A percentile compares a stretch with the other conserved stretches of the same genome.
phyloP scores from a whole-genome alignment of 2,797 vertebrate species.

The Monodelphis domestica region DNA sequence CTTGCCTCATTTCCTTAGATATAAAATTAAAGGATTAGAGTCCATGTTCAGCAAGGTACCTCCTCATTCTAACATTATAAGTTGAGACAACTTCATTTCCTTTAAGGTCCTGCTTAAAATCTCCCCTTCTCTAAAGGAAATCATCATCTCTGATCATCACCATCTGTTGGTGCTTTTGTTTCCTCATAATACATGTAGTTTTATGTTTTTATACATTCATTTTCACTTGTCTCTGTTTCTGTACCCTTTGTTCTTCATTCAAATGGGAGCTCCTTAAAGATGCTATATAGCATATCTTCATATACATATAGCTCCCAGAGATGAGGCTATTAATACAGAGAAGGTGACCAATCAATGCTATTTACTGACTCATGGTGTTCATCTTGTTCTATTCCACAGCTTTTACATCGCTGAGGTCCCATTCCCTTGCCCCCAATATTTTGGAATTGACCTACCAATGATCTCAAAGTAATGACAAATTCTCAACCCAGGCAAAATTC shows the following conservation, averaged over 20 bases:
- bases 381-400: not conserved
- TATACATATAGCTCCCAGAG: not conserved
- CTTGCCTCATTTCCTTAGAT: not conserved
- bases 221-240: not conserved
- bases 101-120: not conserved
- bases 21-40: not conserved
- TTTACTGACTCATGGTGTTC: not conserved
- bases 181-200: not conserved
- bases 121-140: not conserved
- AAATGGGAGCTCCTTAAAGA: conserved; percentile 11
- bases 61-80: not conserved
- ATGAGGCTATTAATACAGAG: not conserved
- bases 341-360: not conserved
- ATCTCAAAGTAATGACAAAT: conserved; percentile 39
- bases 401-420: not conserved
- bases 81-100: not conserved
- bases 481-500: conserved; percentile 52
- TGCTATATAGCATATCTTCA: not conserved
- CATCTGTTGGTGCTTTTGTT: not conserved
- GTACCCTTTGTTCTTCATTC: not conserved
- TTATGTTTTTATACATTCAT: not conserved
- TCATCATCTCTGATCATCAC: not conserved
- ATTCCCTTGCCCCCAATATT: conserved; percentile 21
- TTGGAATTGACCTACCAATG: conserved; percentile 9
- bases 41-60: not conserved